phyloP scores from a whole-genome alignment of 1,140 invertebrate species.

The Mamestra configurata region DNA sequence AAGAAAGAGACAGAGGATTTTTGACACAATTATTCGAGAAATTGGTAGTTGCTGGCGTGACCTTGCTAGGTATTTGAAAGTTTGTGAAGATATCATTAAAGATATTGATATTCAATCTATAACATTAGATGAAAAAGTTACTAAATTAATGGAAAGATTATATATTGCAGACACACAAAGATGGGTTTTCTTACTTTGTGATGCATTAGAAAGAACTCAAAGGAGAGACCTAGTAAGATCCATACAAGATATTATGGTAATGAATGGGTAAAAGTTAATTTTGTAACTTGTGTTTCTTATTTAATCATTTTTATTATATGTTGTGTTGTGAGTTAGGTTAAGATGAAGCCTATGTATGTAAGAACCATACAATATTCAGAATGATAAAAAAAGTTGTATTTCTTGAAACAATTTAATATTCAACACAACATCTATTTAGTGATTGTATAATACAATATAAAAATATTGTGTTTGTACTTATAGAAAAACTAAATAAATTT shows the following conservation, averaged over 20 bases:
- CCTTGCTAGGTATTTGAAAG: slow-evolving; percentile 86
- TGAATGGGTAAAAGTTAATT: slow-evolving; percentile 65
- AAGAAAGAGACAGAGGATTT: slow-evolving; percentile 75
- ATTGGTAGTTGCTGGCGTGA: slow-evolving; percentile 88
- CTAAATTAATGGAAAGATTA: slow-evolving; percentile 67
- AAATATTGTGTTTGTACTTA: too few relatives aligned
- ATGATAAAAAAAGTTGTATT: too few relatives aligned
- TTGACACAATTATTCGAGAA: slow-evolving; percentile 75
- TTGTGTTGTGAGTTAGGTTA: too few relatives aligned
- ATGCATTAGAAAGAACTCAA: slow-evolving; percentile 74
- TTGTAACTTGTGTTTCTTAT: too few relatives aligned
- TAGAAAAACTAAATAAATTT: too few relatives aligned
- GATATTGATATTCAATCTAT: slow-evolving; percentile 78
- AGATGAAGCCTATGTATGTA: too few relatives aligned
- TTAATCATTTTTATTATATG: too few relatives aligned
- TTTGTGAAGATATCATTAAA: slow-evolving; percentile 87
- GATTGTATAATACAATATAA: too few relatives aligned
- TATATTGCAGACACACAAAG: slow-evolving; percentile 72
- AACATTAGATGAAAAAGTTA: slow-evolving; percentile 62
- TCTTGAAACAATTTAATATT: too few relatives aligned
- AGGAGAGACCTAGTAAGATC: slow-evolving; percentile 73
- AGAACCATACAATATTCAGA: too few relatives aligned
- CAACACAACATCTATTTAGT: too few relatives aligned
- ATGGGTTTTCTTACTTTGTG: slow-evolving; percentile 78
- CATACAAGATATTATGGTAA: slow-evolving; percentile 72